These are phyloP conservation scores for Sisyra nigra DNA, from an alignment of 2,888 invertebrate species.

Conservation along the genomic window DNA sequence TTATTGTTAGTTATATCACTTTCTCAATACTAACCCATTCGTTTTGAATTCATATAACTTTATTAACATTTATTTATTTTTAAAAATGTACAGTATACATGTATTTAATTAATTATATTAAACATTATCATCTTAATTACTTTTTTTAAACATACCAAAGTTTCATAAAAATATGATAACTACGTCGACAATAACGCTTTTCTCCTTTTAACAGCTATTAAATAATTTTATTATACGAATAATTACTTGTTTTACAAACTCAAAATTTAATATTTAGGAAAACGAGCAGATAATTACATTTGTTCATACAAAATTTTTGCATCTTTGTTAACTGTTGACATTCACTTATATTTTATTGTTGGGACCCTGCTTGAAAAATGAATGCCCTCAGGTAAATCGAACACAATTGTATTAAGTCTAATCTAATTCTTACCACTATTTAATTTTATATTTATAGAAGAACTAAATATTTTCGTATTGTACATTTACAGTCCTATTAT, in stretches of 20 bases:
- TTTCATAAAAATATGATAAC: conserved; percentile 7
- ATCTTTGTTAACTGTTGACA: conserved; percentile 22
- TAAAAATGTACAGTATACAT: conserved; percentile 5
- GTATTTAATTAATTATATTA: conserved; percentile 1
- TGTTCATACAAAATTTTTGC: not conserved
- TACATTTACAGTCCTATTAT: not conserved
- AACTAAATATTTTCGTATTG: not conserved
- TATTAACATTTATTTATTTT: conserved; percentile 1
- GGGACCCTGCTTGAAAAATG: conserved; percentile 30
- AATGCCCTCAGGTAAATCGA: conserved; percentile 22
- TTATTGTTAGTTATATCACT: not conserved
- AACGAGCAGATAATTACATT: not conserved
- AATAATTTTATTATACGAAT: not conserved
- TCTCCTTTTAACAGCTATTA: not conserved
- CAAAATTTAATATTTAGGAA: not conserved
- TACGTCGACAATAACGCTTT: conserved; percentile 1
- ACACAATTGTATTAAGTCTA: conserved; percentile 1
- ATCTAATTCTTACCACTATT: not conserved
- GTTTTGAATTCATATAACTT: not conserved
- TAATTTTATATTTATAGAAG: not conserved
- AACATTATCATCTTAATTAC: conserved; percentile 2
- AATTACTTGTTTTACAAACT: not conserved
- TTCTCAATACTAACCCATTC: not conserved
- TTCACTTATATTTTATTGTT: conserved; percentile 22
- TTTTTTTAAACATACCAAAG: not conserved